Evolutionary conservation across 2,797 vertebrate genomes (phyloP), one percentile per base, ranked within the genome.

Genomic region (Galaxias olidus): DNA sequence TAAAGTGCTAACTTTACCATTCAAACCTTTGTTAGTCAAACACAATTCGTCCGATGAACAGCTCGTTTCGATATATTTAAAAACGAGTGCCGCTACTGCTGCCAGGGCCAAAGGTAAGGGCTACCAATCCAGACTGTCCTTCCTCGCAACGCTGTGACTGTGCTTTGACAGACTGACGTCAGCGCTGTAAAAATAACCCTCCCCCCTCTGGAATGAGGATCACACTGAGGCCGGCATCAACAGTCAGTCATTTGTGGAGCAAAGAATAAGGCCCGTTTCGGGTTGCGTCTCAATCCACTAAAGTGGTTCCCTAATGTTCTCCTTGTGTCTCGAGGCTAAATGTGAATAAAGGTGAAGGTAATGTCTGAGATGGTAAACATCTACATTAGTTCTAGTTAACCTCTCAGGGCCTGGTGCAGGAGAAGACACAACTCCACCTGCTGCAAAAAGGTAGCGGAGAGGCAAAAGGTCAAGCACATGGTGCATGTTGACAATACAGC

Each of bases 391-490:
- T 6, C 30, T 30, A 6, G 30, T 30, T 30, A 30, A 30, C 30
- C 6, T 30, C 30, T n/a, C n/a, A n/a, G n/a, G n/a, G n/a, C n/a
- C n/a, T 30, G 30, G 30, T 30, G 6, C 30, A 30, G 30, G 30
- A 30, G 30, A 30, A 3, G 30, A 30, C 6, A 6, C 3, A 30
- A 30, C 50, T 19, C n/a, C 3, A 46, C 3, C 8, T 3, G 13
- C 45, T 9, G 9, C 45, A 46, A 13, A 46, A 30, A 30, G 30
- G 3, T 30, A 30, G 9, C 13, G 13, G 52, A 53, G 11, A 53
- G 52, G 52, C 20, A 4, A 20, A 52, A 30, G 52, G 68, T 70
- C 42, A 63, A 19, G 19, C 13, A 68, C 63, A 69, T 62, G 74
- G 18, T 43, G 66, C 49, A 58, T 10, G 46, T 53, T 42, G 53